These are phyloP conservation scores for Caenorhabditis sp. DNA, from an alignment of 2,888 invertebrate species.

Conservation along the genomic window DNA sequence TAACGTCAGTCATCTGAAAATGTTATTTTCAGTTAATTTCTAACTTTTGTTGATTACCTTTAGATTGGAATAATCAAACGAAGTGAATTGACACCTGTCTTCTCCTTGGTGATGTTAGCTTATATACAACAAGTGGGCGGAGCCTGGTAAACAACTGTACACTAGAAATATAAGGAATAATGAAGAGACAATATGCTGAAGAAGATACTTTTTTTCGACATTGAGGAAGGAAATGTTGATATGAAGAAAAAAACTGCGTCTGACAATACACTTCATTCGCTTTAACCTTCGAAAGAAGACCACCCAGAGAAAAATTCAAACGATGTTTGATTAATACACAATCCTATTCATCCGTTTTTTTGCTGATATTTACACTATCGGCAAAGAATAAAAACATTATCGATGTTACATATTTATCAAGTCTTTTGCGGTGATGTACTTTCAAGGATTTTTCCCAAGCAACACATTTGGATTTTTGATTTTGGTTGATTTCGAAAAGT, in stretches of 20 bases:
- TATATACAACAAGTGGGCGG: conserved; percentile 37
- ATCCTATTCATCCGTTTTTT: not conserved
- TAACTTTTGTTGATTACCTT: not conserved
- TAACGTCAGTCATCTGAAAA: conserved; percentile 42
- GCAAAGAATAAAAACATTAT: no score
- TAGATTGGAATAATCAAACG: conserved; percentile 5
- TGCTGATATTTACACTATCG: not conserved
- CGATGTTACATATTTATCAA: no score
- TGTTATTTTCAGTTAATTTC: not conserved
- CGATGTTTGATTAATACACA: not conserved
- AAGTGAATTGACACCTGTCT: conserved; percentile 34
- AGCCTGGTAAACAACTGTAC: conserved; percentile 10
- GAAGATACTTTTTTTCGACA: not conserved
- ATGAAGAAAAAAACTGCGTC: not conserved
- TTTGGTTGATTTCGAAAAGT: no score
- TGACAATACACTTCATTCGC: not conserved
- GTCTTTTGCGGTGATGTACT: no score
- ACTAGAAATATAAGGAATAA: not conserved
- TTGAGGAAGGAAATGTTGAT: not conserved
- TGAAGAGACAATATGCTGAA: not conserved
- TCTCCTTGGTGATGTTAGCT: conserved; percentile 8
- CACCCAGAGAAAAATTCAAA: not conserved
- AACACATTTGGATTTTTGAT: no score
- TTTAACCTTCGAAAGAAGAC: not conserved
- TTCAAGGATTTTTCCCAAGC: no score